Base-by-base conservation (phyloP, 1,140 invertebrate genomes). In the Spodoptera litura region DNA sequence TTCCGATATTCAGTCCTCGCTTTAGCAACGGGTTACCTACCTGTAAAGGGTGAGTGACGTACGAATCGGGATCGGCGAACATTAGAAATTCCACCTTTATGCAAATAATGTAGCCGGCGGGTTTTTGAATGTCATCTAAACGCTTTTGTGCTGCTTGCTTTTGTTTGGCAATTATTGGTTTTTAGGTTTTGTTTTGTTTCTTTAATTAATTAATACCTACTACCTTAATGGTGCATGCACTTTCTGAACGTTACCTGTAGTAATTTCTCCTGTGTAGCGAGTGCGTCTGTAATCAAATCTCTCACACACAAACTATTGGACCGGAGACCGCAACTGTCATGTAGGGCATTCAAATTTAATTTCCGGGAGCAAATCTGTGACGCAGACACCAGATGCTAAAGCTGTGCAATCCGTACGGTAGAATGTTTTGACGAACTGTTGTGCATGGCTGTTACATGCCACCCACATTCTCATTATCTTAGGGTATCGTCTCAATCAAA, bases 41-140 rank as follows among this genome's bases (percentile, higher is more conserved):
- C 62, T 66, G 62, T 66, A 66, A 66, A 38, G 59, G 62, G 62
- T 66, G 62, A 66, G 62, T 66, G 62, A 66, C 62, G 38, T 66
- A 61, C 27, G 58, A 61, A 49, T 12, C 59, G 62, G 62, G 62
- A 25, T 66, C 62, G 62, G 38, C 62, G 62, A 66, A 49, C 62
- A 66, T 38, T 66, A 66, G 62, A 66, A 38, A 66, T 49, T 66
- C 62, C 62, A 66, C 49, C 44, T 38, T 44, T 66, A 49, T 66
- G 62, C 62, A 66, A 66, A 49, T 15, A 38, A 38, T 64, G 62
- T 66, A 66, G 62, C n/a, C 62, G 4, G 38, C 62, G 62, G 38
- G 62, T 66, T 31, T 62, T 25, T 66, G 15, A 49, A 49, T 66
- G 38, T 66, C 62, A 66, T 66, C n/a, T 38, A 20, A 66, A 49